Evolutionary conservation across 2,113 vertebrate genomes (phyloP), one percentile per base, ranked within the genome.

Genomic region (Fregata magnificens): DNA sequence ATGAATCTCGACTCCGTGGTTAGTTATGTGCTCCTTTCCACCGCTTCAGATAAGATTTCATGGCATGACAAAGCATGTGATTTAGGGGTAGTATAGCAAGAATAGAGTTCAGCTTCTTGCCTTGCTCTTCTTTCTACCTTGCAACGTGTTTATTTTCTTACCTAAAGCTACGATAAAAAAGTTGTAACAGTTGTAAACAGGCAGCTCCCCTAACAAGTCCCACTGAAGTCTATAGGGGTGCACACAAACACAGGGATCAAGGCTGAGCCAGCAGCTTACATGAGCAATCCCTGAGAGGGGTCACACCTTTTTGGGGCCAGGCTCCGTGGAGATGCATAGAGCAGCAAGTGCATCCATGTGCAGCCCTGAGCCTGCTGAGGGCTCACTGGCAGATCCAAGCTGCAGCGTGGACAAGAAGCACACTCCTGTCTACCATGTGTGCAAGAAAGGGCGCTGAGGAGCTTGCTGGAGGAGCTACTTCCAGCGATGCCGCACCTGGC

Each of bases 371-470:
- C 12, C 7, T 3, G 9, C 69, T 7, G 6, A 56, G 29, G n/a
- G 36, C 56, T 47, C 11, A 4, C 49, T 59, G 49, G 29, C 5
- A 4, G 47, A 34, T 80, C 16, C 42, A 74, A 32, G 11, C 31
- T 42, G 11, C 42, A 25, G 16, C 3, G 1, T 2, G 21, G 18
- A 66, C 36, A 72, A 81, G 69, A 63, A 89, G 49, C 5, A 12
- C 16, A 3, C 7, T 36, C 22, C 15, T 10, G 12, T 31, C 58
- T 59, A 9, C 59, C 34, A 2, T 0, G 0, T 10, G 28, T 38
- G 31, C 11, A 25, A 38, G 71, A 45, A 71, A 55, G 16, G 36
- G 8, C 2, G 1, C 31, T 29, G 42, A 72, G 66, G 22, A 67
- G 5, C 29, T 87, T 3, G 1, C 22, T 2, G 2, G 26, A 38